Conservation (phyloP, 30 jellyfish, hydroid and myxozoan genomes). For the Chrysaora quinquecirrha region DNA sequence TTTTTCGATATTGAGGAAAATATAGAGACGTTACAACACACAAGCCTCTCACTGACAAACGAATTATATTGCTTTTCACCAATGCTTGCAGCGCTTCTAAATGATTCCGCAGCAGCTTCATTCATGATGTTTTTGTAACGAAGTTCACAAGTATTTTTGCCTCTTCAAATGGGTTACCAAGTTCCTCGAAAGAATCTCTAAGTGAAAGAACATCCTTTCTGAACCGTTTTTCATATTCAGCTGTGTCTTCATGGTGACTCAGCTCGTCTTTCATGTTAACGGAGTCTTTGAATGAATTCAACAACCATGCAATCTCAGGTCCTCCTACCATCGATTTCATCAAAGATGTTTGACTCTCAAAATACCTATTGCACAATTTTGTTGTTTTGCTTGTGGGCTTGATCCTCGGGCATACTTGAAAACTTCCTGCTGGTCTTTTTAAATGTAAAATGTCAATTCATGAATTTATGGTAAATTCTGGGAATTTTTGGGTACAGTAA, state of each 20-base stretch:
- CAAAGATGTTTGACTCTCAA: constrained; percentile 6
- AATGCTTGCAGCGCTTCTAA: not conserved
- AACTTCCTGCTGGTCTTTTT: not conserved
- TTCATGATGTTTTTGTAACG: not conserved
- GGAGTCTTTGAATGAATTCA: not conserved
- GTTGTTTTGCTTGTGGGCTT: constrained; percentile 37
- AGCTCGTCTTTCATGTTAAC: not conserved
- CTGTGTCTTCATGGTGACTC: constrained; percentile 19
- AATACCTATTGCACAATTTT: constrained; percentile 8
- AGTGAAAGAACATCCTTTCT: not conserved
- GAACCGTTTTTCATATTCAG: not conserved
- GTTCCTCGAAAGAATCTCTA: not conserved
- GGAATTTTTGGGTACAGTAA: not conserved
- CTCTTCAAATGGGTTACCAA: not conserved
- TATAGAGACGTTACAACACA: not conserved
- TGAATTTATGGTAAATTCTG: not conserved
- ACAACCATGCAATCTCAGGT: not conserved
- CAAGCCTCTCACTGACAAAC: not conserved
- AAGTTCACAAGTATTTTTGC: not conserved
- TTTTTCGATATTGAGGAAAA: not conserved
- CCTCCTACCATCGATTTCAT: constrained; percentile 31
- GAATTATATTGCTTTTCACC: constrained; percentile 9
- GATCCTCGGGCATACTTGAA: constrained; percentile 19
- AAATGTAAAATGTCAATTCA: constrained; percentile 7
- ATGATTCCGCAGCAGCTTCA: not conserved